Percentiles rank a stretch among this genome's conserved stretches.
These are phyloP conservation scores for Sternotherus odoratus DNA, from an alignment of 2,797 vertebrate genomes.

Conservation along the genomic window DNA sequence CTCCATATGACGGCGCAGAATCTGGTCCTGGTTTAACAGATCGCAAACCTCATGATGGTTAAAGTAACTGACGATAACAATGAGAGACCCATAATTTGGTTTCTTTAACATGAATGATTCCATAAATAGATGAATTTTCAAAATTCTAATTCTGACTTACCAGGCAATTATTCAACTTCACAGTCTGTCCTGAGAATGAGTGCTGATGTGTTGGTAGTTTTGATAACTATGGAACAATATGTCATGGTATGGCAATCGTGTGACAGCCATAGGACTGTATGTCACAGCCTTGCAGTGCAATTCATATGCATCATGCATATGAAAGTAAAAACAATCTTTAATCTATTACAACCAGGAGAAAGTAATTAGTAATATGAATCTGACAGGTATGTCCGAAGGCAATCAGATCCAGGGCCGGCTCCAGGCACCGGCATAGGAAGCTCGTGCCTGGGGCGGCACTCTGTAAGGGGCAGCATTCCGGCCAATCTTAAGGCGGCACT, in stretches of 20 bases:
- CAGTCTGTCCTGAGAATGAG: background rate
- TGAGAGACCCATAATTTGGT: background rate
- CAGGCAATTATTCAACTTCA: background rate
- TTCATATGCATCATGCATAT: background rate
- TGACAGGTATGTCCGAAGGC: background rate
- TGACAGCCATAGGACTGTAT: rapidly evolving
- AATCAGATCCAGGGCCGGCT: background rate
- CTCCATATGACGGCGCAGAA: background rate
- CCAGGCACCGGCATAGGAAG: too few relatives aligned
- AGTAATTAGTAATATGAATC: background rate
- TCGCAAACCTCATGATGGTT: background rate
- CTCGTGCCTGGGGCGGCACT: too few relatives aligned
- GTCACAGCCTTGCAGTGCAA: background rate
- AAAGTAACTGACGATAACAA: background rate
- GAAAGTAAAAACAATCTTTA: background rate
- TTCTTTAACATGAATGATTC: background rate
- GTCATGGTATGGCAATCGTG: background rate
- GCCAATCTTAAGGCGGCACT: too few relatives aligned
- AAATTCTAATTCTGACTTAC: rapidly evolving
- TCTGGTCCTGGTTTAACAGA: background rate
- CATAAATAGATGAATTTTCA: background rate
- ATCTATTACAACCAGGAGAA: background rate
- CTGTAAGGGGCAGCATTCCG: too few relatives aligned
- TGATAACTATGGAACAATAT: background rate
- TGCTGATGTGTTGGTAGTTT: background rate